phyloP scores from a whole-genome alignment of 37 sponge, comb jelly and placozoan species.

The Chondrilla cf. caribensis region DNA sequence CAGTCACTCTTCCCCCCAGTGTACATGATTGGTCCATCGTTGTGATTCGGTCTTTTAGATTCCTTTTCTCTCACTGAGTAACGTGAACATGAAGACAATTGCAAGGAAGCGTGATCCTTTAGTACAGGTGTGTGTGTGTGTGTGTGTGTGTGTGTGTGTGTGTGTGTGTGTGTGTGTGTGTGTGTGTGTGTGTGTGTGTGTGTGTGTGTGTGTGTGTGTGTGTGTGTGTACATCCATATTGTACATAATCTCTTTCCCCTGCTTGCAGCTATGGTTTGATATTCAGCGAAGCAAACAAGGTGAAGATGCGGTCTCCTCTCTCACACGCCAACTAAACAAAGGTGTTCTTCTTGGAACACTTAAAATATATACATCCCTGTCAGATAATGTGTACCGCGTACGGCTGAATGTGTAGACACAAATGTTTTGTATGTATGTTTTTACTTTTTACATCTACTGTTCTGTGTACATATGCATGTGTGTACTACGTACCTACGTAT shows the following conservation, averaged over 20 bases:
- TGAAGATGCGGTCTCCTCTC: not conserved
- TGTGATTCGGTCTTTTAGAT: not conserved
- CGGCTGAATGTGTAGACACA: constrained; percentile 4
- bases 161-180: not conserved
- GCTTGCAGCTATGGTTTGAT: not conserved
- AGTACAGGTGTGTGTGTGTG: constrained; percentile 18
- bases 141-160: constrained; percentile 13
- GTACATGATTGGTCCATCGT: not conserved
- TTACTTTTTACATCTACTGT: not conserved
- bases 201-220: no score
- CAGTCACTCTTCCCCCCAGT: no score
- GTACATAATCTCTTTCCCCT: no score
- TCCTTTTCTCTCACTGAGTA: not conserved
- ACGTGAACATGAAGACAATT: not conserved
- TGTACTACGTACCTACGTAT: no score
- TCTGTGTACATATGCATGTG: not conserved
- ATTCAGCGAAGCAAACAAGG: not conserved
- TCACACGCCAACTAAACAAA: not conserved
- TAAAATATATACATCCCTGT: constrained; percentile 5
- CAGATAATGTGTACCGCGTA: not conserved
- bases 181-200: not conserved
- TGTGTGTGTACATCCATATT: no score
- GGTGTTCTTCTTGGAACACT: constrained; percentile 2
- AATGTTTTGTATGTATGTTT: not conserved
- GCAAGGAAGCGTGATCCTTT: not conserved